Percentiles rank a stretch among this genome's conserved stretches.
Conservation (phyloP, 2,888 invertebrate genomes). For the Anodontia alba region DNA sequence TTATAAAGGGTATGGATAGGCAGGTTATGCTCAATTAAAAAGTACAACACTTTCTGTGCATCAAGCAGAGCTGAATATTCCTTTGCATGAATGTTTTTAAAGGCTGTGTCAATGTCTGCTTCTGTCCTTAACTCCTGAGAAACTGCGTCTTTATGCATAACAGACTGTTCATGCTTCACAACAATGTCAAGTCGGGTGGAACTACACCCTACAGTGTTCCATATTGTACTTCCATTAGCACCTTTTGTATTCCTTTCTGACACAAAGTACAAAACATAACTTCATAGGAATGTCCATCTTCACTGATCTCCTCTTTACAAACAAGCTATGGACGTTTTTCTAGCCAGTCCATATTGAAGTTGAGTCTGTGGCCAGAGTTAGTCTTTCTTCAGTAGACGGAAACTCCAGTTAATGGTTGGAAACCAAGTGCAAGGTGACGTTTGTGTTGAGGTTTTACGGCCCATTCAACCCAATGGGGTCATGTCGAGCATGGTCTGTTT, state of each 20-base stretch:
- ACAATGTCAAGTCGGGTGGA: not conserved
- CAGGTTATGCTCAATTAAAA: too few species aligned
- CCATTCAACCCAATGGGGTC: too few species aligned
- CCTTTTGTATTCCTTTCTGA: not conserved
- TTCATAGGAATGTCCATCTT: not conserved
- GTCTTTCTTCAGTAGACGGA: too few species aligned
- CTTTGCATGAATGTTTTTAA: not conserved
- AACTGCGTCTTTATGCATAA: not conserved
- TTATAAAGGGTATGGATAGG: constrained; percentile 26
- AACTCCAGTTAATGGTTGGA: too few species aligned
- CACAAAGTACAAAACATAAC: not conserved
- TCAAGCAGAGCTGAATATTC: constrained; percentile 32
- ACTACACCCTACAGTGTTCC: not conserved
- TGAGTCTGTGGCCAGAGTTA: too few species aligned
- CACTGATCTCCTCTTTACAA: not conserved
- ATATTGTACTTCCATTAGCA: too few species aligned
- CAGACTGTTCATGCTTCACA: not conserved
- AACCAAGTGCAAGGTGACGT: too few species aligned
- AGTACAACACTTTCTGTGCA: constrained; percentile 43
- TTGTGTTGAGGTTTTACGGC: too few species aligned
- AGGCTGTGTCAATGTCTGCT: not conserved
- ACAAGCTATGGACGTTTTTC: too few species aligned
- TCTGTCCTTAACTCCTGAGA: constrained; percentile 9
- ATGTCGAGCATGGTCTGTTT: too few species aligned
- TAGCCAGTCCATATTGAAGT: constrained; percentile 1